Evolutionary conservation across 1,140 invertebrate genomes (phyloP), one percentile per base, ranked within the genome.

Genomic region (Ceratosolen solmsi): DNA sequence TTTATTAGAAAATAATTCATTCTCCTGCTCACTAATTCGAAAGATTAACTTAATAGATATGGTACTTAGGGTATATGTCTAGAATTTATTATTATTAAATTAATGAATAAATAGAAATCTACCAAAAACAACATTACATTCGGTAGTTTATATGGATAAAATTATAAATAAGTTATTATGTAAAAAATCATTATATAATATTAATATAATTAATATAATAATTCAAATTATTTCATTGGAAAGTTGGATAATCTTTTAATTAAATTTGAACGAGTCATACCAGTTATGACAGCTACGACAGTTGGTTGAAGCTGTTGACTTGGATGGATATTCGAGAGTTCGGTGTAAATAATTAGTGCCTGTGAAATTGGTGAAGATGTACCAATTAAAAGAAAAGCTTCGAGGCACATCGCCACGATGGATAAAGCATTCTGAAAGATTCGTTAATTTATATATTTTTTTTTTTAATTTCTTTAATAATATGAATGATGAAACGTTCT

Each of bases 291-390:
- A n/a, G 92, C 91, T 56, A 93, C 91, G 13, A 94, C 91, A 8
- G 93, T 93, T 33, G 92, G 92, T 81, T 93, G 93, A 83, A 93
- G 89, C 82, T 92, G 90, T 82, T 91, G 89, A 80, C 90, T 89
- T 27, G 89, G 86, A 87, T 91, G 92, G 33, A 93, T 85, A 83
- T 93, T 90, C 13, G 92, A 91, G n/a, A 93, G 84, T 84, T 93
- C 92, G 7, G 93, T 92, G 77, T 93, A 94, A 30, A 94, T 91
- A 75, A 94, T 93, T 2, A 94, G 87, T 49, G 93, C 89, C 84
- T 93, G 93, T 17, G 93, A 93, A 77, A 94, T 89, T 74, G 93
- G 93, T 11, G 93, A 92, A 3, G 93, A 93, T 87, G 93, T 91
- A 1, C 91, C 92, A 41, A 93, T 88, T 5, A 94, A 88, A 9